Percentiles rank a stretch among this genome's conserved stretches.
phyloP scores from a whole-genome alignment of 2,888 invertebrate genomes.

The Eupithecia vulgata region DNA sequence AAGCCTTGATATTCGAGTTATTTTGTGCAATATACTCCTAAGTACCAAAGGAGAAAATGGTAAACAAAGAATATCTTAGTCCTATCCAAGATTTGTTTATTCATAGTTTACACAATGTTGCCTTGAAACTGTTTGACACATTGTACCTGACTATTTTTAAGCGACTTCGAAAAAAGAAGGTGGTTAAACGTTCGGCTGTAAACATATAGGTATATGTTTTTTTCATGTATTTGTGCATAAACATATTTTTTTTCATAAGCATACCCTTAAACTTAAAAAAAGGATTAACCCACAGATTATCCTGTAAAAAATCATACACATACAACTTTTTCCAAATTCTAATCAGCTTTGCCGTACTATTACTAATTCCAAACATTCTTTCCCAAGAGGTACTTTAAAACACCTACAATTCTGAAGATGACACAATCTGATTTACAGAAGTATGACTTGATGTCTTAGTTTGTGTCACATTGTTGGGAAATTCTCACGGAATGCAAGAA shows the following conservation, averaged over 20 bases:
- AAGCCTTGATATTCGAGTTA: constrained; percentile 18
- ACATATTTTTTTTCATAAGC: neutral
- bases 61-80: constrained; percentile 4
- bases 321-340: neutral
- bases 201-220: too few relatives aligned
- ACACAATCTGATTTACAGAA: constrained; percentile 7
- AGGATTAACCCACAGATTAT: neutral
- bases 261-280: neutral
- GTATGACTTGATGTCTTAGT: neutral
- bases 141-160: neutral
- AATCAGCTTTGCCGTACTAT: neutral
- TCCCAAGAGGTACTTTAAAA: neutral
- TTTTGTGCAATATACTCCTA: constrained; percentile 22
- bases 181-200: too few relatives aligned
- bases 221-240: neutral
- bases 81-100: neutral
- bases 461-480: constrained; percentile 19
- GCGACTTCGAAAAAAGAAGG: too few relatives aligned
- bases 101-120: neutral
- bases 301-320: neutral
- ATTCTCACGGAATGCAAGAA: constrained; percentile 21
- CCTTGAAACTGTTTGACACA: neutral
- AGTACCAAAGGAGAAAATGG: constrained; percentile 5
- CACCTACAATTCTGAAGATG: neutral
- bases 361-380: neutral